Evolutionary conservation across 2,888 invertebrate genomes (phyloP).

Genomic region (Lithophane leautieri): DNA sequence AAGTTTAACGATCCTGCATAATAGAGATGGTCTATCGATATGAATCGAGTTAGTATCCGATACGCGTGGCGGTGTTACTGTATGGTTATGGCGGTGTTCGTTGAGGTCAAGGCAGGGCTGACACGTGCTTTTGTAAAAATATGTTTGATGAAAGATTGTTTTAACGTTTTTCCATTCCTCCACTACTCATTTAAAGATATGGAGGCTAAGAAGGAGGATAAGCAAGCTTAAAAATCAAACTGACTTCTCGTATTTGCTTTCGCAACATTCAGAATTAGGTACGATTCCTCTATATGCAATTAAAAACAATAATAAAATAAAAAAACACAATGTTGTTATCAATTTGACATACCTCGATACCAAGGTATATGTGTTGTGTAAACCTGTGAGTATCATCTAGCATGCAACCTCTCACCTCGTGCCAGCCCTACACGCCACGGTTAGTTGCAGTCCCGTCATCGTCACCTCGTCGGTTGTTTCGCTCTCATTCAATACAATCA

Average conservation of each 20-base stretch:
- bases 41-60: conserved; percentile 24
- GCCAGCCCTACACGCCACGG: conserved; percentile 23
- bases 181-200: not conserved
- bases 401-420: not conserved
- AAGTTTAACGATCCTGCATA: conserved; percentile 18
- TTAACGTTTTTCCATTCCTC: not conserved
- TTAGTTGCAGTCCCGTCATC: conserved; percentile 37
- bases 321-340: conserved; percentile 18
- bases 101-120: conserved; percentile 41
- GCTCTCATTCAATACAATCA: conserved; percentile 42
- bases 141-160: not conserved
- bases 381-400: not conserved
- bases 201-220: not conserved
- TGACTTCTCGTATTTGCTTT: conserved; percentile 1
- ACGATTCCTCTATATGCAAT: conserved; percentile 2
- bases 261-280: conserved; percentile 4
- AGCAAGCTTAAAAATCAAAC: not conserved
- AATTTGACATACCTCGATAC: conserved; percentile 27
- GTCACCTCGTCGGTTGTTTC: conserved; percentile 48
- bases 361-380: not conserved
- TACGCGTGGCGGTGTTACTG: conserved; percentile 30
- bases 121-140: not conserved
- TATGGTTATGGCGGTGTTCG: conserved; percentile 15
- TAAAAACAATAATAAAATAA: conserved; percentile 15
- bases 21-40: conserved; percentile 21